Base-by-base conservation (phyloP, 2,888 invertebrate species). In the Nomada hirtipes region DNA sequence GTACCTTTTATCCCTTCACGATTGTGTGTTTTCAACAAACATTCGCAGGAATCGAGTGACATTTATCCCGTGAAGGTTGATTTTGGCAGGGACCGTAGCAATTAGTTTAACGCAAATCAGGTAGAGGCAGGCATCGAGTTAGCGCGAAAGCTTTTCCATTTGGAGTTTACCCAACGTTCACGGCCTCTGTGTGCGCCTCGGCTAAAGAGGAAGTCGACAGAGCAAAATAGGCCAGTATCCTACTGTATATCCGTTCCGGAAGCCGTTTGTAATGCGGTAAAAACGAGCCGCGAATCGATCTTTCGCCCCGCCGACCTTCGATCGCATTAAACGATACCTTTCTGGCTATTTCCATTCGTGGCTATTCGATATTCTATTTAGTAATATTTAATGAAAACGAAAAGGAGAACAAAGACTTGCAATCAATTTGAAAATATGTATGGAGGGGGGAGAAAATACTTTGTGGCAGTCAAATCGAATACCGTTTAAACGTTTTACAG, bases 151-250 rank as follows among this genome's bases (percentile, higher is more conserved):
- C 74, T 82, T 67, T 79, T 67, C 74, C 74, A 82, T 82, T 79
- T 79, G 79, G 74, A 79, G 67, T 79, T 79, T 79, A 74, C 81
- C 67, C 81, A 71, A 74, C 70, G 74, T 67, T 57, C 79, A 42
- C 44, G 11, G 52, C 29, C 53, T 59, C 44, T 52, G 52, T 20
- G n/a, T 20, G 15, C 29, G 29, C 0, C 15, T 20, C 18, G 69
- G 70, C 57, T 52, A 57, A 67, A 61, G 67, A 70, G 74, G 68
- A 82, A 79, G 71, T 75, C 71, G 68, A 63, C 79, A 60, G 50
- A 75, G 79, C 67, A 71, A 82, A 82, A 82, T 82, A 82, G 82
- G 82, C 71, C 82, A 75, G 79, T 65, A 71, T 76, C 42, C 53
- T 59, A 70, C 53, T 50, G 75, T 71, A 71, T 64, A 71, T 71